Evolutionary conservation across 1,140 invertebrate species (phyloP).

Genomic region (Anastrepha obliqua): DNA sequence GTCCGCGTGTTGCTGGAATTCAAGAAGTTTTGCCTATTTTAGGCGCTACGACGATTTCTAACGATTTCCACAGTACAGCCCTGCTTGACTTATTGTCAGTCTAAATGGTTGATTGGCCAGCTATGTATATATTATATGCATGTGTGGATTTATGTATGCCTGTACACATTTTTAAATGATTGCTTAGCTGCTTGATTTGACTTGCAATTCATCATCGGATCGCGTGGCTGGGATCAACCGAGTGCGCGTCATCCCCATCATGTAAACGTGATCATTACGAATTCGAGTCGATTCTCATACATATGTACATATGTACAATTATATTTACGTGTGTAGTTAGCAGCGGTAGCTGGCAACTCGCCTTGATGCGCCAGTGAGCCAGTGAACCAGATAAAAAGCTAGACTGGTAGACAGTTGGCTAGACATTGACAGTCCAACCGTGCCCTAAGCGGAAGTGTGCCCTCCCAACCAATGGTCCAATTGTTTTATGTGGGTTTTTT

Average conservation of each 20-base stretch:
- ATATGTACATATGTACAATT: neutral
- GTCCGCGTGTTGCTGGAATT: neutral
- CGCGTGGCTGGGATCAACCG: neutral
- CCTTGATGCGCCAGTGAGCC: neutral
- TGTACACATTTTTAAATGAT: neutral
- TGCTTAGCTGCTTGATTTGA: constrained; percentile 3
- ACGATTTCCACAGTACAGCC: constrained; percentile 14
- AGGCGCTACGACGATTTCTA: neutral
- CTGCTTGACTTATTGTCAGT: neutral
- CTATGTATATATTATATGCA: neutral
- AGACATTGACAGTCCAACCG: neutral
- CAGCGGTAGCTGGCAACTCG: neutral
- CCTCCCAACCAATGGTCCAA: constrained; percentile 32
- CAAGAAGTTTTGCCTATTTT: constrained; percentile 4
- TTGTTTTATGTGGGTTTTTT: constrained; percentile 23
- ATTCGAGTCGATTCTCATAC: neutral
- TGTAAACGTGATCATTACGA: neutral
- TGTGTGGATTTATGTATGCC: neutral
- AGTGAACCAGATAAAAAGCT: constrained; percentile 34
- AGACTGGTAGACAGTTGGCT: constrained; percentile 10
- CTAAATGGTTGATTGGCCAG: neutral
- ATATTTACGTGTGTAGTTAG: neutral
- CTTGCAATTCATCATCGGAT: neutral
- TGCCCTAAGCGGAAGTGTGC: constrained; percentile 46
- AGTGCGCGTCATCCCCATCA: neutral